These are phyloP conservation scores for Tachina lurida DNA, from an alignment of 2,888 invertebrate species.

Conservation along the genomic window DNA sequence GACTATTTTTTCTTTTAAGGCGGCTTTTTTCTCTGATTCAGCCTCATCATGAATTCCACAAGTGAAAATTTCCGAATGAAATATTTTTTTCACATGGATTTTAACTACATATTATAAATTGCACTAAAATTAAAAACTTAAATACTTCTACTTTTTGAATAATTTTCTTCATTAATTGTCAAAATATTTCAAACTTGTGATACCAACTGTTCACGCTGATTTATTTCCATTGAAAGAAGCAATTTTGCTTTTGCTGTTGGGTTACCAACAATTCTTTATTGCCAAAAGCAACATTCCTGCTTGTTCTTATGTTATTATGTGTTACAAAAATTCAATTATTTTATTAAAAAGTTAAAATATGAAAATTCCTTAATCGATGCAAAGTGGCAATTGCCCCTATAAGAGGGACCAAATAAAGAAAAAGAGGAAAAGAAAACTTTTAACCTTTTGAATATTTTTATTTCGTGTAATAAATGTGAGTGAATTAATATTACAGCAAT, in stretches of 20 bases:
- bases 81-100: too few relatives aligned
- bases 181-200: too few relatives aligned
- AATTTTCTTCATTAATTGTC: too few relatives aligned
- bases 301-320: slow-evolving; percentile 38
- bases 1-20: too few relatives aligned
- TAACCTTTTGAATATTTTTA: slow-evolving; percentile 10
- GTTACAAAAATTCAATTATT: slow-evolving; percentile 68
- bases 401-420: neutral
- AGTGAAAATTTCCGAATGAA: too few relatives aligned
- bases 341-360: slow-evolving; percentile 69
- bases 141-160: too few relatives aligned
- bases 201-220: too few relatives aligned
- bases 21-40: too few relatives aligned
- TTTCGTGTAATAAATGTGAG: slow-evolving; percentile 18
- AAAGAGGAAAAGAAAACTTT: neutral
- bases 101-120: too few relatives aligned
- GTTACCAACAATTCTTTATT: neutral
- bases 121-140: too few relatives aligned
- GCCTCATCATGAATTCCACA: too few relatives aligned
- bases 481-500: neutral
- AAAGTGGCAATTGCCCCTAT: slow-evolving; percentile 40
- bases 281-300: neutral
- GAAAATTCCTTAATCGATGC: slow-evolving; percentile 61
- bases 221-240: neutral
- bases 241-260: neutral